Evolutionary conservation across 2,797 vertebrate genomes (phyloP), one percentile per base, ranked within the genome.

Genomic region (Coregonus ussuriensis): DNA sequence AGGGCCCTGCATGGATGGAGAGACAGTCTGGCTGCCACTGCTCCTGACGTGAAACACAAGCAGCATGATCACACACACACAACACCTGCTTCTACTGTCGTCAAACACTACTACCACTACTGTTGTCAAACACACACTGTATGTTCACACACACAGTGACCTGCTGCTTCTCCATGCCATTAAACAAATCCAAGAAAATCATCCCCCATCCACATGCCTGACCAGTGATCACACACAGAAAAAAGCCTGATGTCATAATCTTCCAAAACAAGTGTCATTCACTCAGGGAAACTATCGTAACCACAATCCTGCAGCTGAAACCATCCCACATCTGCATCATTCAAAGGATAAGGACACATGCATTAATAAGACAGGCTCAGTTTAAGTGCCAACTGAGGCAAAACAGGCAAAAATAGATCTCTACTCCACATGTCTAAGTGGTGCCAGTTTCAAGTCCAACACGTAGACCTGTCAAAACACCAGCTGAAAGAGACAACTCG

Each of bases 251-350:
- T 78, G 76, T 74, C 69, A 47, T 2, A 47, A 73, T 1, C 4
- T 82, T 35, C 33, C 4, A 6, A 25, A 35, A 71, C 52, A 71
- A 15, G 18, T 56, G 0, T 14, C 6, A 25, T 66, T 41, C 74
- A 77, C 78, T 9, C 51, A 73, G 63, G 79, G 72, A 77, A 81
- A 76, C 25, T 15, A 9, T 25, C 73, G 77, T 81, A 86, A 86
- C 84, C 62, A 74, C 81, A 83, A 74, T 74, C 51, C 53, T 80
- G 16, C 80, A 80, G 85, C 41, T 47, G 41, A 47, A 47, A 47
- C 41, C 2, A 47, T 13, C 52, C 35, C 35, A 29, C 56, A 52
- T 63, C 67, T 84, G 74, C 83, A 84, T 85, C 79, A 85, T 85
- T 88, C 37, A 83, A 54, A 63, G 13, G 66, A 74, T 7, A 25